Base-by-base conservation (phyloP, 92 coral and sea anemone species). In the Nematostella vectensis region DNA sequence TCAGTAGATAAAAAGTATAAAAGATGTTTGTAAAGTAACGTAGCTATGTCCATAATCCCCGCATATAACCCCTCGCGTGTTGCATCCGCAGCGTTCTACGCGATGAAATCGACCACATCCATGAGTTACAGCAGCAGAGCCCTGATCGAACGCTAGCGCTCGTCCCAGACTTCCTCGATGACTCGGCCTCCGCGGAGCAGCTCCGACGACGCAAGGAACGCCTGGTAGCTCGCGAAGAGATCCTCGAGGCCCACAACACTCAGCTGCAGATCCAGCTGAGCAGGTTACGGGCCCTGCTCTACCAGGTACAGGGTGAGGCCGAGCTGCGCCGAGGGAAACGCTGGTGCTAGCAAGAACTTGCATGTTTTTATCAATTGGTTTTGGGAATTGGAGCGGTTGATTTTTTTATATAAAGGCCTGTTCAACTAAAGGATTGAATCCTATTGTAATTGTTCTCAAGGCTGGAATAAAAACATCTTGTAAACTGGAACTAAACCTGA, bases 191-290 rank as follows among this genome's bases (percentile, higher is more conserved):
- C 72, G 77, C 72, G 17, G 81, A 76, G 29, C 61, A 38, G 30
- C 68, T 85, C 51, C 62, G 81, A 15, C 91, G 69, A 40, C 71
- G 88, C 27, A 73, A 78, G 60, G 93, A 91, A 68, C 83, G 98
- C 3, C 85, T 91, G 47, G 61, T 68, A 38, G 98, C 98, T 0
- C 79, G 94, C 19, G 95, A 91, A 57, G 98, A 91, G 68, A 94
- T 91, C 6, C 75, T 91, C 2, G 95, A 91, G 72, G 94, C 84
- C 23, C 98, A 91, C 55, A 91, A 91, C 33, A 77, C 71, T 16
- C 98, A 88, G 68, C 79, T 91, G 25, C 91, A 81, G 73, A 81
- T 81, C 11, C 98, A 91, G 59, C 91, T 91, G 11, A 62, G 73
- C 44, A 84, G 86, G 31, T 65, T 91, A 2, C 79, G 88, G 55